Conservation (phyloP, 2,797 vertebrate species). For the Chloroceryle amazona region DNA sequence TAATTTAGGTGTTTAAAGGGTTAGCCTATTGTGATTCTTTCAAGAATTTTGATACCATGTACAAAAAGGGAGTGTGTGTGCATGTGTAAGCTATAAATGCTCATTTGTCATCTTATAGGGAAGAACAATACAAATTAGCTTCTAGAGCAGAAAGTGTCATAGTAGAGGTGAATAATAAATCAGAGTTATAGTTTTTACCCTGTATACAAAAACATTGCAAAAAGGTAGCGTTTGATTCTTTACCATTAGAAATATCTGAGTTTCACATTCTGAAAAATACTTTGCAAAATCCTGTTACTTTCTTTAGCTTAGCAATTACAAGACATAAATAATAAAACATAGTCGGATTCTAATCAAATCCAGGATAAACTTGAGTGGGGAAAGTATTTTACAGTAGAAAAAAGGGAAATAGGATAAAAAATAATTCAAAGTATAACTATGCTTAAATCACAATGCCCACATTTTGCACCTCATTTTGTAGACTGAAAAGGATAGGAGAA, state of each 20-base stretch:
- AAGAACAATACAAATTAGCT: constrained; percentile 23
- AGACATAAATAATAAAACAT: constrained; percentile 41
- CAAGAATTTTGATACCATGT: not conserved
- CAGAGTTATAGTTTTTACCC: constrained; percentile 20
- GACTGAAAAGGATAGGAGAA: not conserved
- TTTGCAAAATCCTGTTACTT: constrained; percentile 44
- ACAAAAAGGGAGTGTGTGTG: not conserved
- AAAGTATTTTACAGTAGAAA: constrained; percentile 12
- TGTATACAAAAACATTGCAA: constrained; percentile 35
- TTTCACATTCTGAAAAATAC: not conserved
- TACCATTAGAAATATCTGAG: not conserved
- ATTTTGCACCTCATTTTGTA: not conserved
- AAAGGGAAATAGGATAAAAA: not conserved
- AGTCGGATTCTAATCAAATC: constrained; percentile 39
- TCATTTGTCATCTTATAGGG: constrained; percentile 28
- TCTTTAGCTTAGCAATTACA: constrained; percentile 47
- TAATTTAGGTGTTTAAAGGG: not conserved
- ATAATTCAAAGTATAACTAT: not conserved
- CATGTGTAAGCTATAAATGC: not conserved
- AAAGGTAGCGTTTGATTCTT: constrained; percentile 50
- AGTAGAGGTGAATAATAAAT: constrained; percentile 56
- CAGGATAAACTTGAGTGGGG: not conserved
- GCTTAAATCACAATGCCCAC: not conserved
- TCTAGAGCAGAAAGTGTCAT: not conserved
- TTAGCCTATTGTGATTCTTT: not conserved